phyloP scores from a whole-genome alignment of 2,797 vertebrate species.

The Gouania willdenowi region DNA sequence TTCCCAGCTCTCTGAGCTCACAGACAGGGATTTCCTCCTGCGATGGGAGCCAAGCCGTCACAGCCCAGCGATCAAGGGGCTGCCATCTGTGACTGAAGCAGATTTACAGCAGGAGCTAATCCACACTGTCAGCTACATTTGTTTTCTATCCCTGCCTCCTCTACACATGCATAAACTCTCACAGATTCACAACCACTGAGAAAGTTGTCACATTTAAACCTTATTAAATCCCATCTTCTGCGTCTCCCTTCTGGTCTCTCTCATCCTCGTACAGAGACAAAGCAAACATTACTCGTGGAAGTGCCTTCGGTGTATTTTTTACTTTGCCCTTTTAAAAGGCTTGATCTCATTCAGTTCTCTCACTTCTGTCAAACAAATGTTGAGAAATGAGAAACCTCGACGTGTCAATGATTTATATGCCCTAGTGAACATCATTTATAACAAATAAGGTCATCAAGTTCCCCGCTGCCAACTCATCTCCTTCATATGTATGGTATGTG shows the following conservation, averaged over 20 bases:
- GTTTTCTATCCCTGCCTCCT: constrained; percentile 58
- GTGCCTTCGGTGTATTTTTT: constrained; percentile 38
- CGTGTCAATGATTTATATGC: constrained; percentile 71
- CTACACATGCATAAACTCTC: constrained; percentile 38
- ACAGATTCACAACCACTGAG: constrained; percentile 6
- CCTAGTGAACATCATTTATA: constrained; percentile 70
- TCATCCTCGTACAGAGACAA: neutral
- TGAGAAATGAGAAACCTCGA: constrained; percentile 74
- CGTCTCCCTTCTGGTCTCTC: neutral
- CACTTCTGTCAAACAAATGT: constrained; percentile 68
- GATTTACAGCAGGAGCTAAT: constrained; percentile 78
- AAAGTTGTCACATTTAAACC: constrained; percentile 36
- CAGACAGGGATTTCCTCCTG: constrained; percentile 78
- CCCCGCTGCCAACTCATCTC: constrained; percentile 31
- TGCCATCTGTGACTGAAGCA: constrained; percentile 76
- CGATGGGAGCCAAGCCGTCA: constrained; percentile 74
- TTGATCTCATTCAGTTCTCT: constrained; percentile 62
- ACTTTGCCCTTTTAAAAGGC: constrained; percentile 51
- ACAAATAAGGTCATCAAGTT: constrained; percentile 63
- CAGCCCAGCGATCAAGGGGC: constrained; percentile 74
- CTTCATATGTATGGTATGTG: constrained; percentile 2
- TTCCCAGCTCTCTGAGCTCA: constrained; percentile 54
- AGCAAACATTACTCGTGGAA: constrained; percentile 19
- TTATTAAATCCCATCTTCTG: constrained; percentile 11
- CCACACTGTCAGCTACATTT: constrained; percentile 71